These are phyloP conservation scores for Leucoraja ocellata DNA, from an alignment of 2,797 vertebrate genomes.

Conservation along the genomic window DNA sequence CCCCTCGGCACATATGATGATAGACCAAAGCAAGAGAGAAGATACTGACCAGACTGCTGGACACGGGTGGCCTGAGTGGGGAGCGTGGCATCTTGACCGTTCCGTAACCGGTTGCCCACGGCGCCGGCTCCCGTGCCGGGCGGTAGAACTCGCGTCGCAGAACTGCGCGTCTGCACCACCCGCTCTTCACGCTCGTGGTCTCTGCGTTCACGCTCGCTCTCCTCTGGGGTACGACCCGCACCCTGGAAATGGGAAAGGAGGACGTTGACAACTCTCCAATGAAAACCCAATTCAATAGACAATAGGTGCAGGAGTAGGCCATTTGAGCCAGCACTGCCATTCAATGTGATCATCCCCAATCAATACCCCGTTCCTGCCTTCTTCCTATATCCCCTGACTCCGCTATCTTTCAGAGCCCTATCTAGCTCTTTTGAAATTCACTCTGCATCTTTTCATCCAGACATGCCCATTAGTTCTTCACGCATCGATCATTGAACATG, in stretches of 20 bases:
- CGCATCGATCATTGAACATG: too few relatives aligned
- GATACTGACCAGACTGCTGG: constrained; percentile 78
- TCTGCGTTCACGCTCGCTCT: constrained; percentile 80
- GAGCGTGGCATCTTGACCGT: constrained; percentile 77
- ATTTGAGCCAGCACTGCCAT: too few relatives aligned
- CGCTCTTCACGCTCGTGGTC: constrained; percentile 83
- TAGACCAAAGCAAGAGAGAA: not conserved
- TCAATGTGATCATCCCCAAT: too few relatives aligned
- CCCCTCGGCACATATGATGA: too few relatives aligned
- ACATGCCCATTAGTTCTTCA: too few relatives aligned
- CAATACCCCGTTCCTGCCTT: too few relatives aligned
- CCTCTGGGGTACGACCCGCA: constrained; percentile 82
- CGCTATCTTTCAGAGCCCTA: too few relatives aligned
- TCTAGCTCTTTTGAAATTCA: too few relatives aligned
- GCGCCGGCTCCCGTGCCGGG: constrained; percentile 74
- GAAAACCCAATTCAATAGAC: not conserved
- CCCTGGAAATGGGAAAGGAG: constrained; percentile 59
- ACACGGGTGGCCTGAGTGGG: constrained; percentile 82
- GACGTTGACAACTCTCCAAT: too few relatives aligned
- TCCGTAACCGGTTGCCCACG: constrained; percentile 76
- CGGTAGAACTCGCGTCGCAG: constrained; percentile 72
- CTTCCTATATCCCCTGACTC: too few relatives aligned
- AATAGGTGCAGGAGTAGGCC: not conserved
- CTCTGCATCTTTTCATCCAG: too few relatives aligned
- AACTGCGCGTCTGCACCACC: constrained; percentile 74